These are phyloP conservation scores for Sarcophaga bullata DNA, from an alignment of 1,140 invertebrate species.

Conservation along the genomic window DNA sequence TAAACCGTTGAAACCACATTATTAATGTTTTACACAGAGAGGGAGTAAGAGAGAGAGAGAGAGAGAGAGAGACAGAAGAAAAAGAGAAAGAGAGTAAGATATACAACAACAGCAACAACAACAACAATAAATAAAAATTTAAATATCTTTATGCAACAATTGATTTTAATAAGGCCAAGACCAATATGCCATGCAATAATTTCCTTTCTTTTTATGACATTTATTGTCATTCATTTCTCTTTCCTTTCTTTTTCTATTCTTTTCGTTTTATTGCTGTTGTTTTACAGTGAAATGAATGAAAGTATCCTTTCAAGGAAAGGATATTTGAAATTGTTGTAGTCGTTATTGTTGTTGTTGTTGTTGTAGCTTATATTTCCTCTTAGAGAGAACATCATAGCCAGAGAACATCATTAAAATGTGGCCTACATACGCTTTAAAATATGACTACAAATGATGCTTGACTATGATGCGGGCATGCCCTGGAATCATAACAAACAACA, in stretches of 20 bases:
- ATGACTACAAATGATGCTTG: background rate
- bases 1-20: no score
- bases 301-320: background rate
- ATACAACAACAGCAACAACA: background rate
- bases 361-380: background rate
- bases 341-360: background rate
- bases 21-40: no score
- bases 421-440: background rate
- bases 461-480: no score
- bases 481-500: no score
- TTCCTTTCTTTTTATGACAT: background rate
- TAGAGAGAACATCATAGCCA: no score
- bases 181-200: background rate
- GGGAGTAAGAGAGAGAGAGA: background rate
- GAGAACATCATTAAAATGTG: background rate
- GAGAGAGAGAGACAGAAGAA: background rate
- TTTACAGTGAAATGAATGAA: background rate
- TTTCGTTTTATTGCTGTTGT: background rate
- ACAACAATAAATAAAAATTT: background rate
- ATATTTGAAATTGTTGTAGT: background rate
- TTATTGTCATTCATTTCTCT: background rate
- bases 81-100: background rate
- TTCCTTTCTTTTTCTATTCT: background rate
- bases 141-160: background rate
- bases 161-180: constrained; percentile 14